A percentile compares a stretch with the other conserved stretches of the same genome.
These are phyloP conservation scores for Microcebus griseorufus DNA, from an alignment of 2,113 vertebrate genomes.

Conservation along the genomic window DNA sequence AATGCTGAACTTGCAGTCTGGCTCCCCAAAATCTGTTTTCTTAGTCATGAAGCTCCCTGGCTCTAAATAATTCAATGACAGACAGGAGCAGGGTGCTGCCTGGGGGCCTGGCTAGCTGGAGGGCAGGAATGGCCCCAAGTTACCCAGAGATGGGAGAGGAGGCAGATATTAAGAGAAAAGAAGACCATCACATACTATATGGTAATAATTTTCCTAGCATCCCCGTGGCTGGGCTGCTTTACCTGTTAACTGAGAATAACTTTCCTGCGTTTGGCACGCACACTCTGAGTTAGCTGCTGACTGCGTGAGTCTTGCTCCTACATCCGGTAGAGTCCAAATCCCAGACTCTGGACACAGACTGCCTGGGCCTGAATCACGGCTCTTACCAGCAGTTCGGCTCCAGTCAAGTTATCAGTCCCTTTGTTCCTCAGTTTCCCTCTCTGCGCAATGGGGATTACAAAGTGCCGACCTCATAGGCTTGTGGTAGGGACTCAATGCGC, in stretches of 20 bases:
- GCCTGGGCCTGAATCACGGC: not conserved
- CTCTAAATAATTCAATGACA: not conserved
- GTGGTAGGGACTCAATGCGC: not conserved
- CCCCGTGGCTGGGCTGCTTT: not conserved
- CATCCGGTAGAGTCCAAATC: not conserved
- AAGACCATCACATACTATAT: no score
- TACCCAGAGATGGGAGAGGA: not conserved
- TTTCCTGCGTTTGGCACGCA: not conserved
- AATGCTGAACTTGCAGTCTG: not conserved
- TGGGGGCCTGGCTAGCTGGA: not conserved
- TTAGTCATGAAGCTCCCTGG: not conserved
- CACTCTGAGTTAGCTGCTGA: accelerated
- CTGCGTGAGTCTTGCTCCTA: not conserved
- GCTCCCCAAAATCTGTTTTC: not conserved
- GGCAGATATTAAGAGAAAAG: not conserved
- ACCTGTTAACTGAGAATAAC: not conserved
- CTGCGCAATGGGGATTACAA: not conserved
- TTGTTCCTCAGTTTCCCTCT: not conserved
- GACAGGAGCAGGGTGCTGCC: no score
- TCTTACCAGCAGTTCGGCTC: not conserved
- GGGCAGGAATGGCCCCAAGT: not conserved
- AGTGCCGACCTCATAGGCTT: no score
- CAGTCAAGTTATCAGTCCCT: not conserved
- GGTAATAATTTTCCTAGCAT: not conserved
- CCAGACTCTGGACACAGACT: not conserved